Evolutionary conservation across 1,140 invertebrate genomes (phyloP), one percentile per base, ranked within the genome.

Genomic region (Bombus fervidus): DNA sequence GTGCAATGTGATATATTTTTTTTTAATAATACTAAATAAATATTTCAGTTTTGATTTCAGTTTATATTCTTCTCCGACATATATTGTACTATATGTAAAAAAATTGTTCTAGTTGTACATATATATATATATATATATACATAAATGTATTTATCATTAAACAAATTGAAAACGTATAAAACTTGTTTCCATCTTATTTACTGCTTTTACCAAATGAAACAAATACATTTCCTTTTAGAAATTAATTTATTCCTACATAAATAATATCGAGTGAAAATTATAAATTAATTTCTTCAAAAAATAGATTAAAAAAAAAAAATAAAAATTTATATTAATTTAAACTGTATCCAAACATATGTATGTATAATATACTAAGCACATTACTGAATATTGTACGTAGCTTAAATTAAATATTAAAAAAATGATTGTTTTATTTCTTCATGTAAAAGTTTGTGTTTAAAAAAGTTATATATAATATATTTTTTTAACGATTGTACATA

Each of bases 181-280:
- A 53, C 18, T 22, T 53, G 15, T 53, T 53, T 53, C 1, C 1
- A 53, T 53, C 47, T 8, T 53, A 53, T 53, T 62, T n/a, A n/a
- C 8, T 28, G 10, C 9, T 13, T 28, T 12, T 62, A 13, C 1
- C 5, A 28, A n/a, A n/a, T 62, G 25, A 25, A 62, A 62, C 10
- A 62, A 62, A 62, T n/a, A 62, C 59, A 62, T n/a, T n/a, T 62
- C 8, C 12, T 62, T 62, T 13, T 28, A n/a, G 1, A 62, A 62
- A 62, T 62, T 62, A n/a, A 28, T n/a, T 59, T 59, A 59, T 28
- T 62, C n/a, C 4, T 62, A n/a, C 1, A 12, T 62, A 41, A 47
- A 73, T n/a, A 73, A 73, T 73, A 31, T 73, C 43, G 4, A 41
- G 28, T 73, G 18, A 43, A 73, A 41, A 43, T n/a, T 73, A n/a